Percentiles rank a stretch among this genome's conserved stretches.
These are phyloP conservation scores for Boleophthalmus pectinirostris DNA, from an alignment of 2,113 vertebrate species.

Conservation along the genomic window DNA sequence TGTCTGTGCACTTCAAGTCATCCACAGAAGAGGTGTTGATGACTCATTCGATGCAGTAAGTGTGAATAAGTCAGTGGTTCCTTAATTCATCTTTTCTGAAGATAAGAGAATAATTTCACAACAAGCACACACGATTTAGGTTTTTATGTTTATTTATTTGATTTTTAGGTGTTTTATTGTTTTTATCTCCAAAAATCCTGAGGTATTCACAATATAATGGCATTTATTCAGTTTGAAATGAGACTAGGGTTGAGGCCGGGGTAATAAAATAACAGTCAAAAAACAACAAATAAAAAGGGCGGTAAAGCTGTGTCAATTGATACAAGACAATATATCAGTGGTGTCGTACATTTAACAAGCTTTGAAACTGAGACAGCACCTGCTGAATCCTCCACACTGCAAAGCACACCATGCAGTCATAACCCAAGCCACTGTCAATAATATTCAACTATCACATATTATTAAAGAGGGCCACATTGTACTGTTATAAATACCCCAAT, in stretches of 20 bases:
- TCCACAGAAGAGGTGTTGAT: no score
- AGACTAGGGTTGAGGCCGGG: conserved; percentile 31
- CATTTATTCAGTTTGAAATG: conserved; percentile 79
- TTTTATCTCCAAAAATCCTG: conserved; percentile 81
- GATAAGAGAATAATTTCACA: neutral
- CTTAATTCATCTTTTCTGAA: no score
- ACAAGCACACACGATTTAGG: conserved; percentile 24
- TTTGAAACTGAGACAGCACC: conserved; percentile 30
- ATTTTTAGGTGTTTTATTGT: conserved; percentile 77
- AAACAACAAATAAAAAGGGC: conserved; percentile 22
- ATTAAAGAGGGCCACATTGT: conserved; percentile 21
- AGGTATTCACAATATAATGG: conserved; percentile 87
- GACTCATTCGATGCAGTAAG: no score
- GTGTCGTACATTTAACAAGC: conserved; percentile 40
- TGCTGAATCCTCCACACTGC: conserved; percentile 24
- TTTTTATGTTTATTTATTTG: conserved; percentile 75
- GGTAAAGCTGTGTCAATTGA: conserved; percentile 62
- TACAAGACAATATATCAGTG: conserved; percentile 44
- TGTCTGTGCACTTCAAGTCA: no score
- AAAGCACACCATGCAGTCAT: conserved; percentile 55
- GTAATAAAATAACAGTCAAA: conserved; percentile 52
- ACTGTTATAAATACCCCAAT: conserved; percentile 43
- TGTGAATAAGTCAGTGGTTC: no score
- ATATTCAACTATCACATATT: neutral
- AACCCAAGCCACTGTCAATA: conserved; percentile 30